phyloP scores from a whole-genome alignment of 2,113 vertebrate genomes.

The Dicaeum eximium region DNA sequence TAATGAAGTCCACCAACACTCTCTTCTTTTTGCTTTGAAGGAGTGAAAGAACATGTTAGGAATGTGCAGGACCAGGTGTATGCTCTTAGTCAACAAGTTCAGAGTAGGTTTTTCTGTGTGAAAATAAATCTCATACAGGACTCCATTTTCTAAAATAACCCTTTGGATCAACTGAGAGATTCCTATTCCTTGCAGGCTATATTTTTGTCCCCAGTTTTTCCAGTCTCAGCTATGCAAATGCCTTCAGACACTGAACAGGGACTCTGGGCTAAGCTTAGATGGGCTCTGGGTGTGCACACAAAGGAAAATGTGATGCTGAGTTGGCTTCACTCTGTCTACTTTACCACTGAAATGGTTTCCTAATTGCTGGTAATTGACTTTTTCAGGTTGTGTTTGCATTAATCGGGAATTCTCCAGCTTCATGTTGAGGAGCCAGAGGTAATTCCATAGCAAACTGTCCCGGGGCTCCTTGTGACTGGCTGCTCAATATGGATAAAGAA shows the following conservation, averaged over 20 bases:
- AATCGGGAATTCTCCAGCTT: background rate
- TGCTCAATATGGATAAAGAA: background rate
- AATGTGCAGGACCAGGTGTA: background rate
- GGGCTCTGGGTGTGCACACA: background rate
- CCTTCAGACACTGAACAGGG: background rate
- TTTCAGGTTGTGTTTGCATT: too few relatives aligned
- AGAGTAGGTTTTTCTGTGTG: background rate
- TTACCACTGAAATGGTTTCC: background rate
- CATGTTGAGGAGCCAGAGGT: background rate
- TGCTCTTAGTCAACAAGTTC: background rate
- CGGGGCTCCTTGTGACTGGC: background rate
- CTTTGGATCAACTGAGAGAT: background rate
- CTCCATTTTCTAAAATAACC: background rate
- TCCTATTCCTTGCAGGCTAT: background rate
- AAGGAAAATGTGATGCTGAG: background rate
- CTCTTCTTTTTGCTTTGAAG: background rate
- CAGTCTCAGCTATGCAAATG: background rate
- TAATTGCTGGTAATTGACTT: rapidly evolving
- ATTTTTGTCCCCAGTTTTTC: background rate
- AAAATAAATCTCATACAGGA: background rate
- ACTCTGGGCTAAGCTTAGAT: background rate
- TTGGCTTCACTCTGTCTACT: rapidly evolving
- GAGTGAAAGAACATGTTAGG: background rate
- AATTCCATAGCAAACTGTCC: rapidly evolving
- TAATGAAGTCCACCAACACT: background rate